Evolutionary conservation across 2,888 invertebrate species (phyloP), one percentile per base, ranked within the genome.

Genomic region (Andrena haemorrhoa): DNA sequence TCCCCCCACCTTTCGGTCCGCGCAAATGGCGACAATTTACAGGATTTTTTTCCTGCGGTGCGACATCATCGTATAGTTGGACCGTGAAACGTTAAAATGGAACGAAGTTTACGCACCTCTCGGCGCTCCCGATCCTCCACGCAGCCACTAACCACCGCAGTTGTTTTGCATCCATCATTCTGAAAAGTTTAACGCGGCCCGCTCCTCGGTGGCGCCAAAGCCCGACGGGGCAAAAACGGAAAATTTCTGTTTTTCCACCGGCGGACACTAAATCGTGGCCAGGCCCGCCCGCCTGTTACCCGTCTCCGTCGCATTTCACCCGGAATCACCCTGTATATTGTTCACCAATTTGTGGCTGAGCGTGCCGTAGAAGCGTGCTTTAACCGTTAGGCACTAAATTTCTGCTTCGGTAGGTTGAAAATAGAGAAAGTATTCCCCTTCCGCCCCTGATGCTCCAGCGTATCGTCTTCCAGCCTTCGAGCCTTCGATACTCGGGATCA

Each of bases 111-210:
- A 65, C 72, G 31, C 58, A 33, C 10, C 71, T 56, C 60, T 56
- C 60, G 53, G 23, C 47, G 63, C 35, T 41, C 60, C 41, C 51
- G 64, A 47, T 10, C 29, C 51, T 10, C 23, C 31, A 26, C 23
- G 33, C 29, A 51, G 5, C 16, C 65, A 20, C 35, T 65, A 12
- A 16, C 16, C 35, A 41, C 23, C 56, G 33, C 79, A 75, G 79
- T 85, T 86, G 77, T 64, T 58, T 83, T 74, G 83, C 72, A 72
- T 82, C 47, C 79, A 79, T 85, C 86, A 79, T 70, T 23, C 74
- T 63, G 61, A 66, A 56, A 80, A 80, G 66, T 76, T 63, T 16
- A 41, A 20, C 79, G n/a, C 35, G 64, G 60, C 41, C 65, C 61
- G 49, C 70, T 51, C n/a, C 56, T 51, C 58, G 49, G 12, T 56